These are phyloP conservation scores for Laticauda laticaudata DNA, from an alignment of 2,113 vertebrate species.

Conservation along the genomic window DNA sequence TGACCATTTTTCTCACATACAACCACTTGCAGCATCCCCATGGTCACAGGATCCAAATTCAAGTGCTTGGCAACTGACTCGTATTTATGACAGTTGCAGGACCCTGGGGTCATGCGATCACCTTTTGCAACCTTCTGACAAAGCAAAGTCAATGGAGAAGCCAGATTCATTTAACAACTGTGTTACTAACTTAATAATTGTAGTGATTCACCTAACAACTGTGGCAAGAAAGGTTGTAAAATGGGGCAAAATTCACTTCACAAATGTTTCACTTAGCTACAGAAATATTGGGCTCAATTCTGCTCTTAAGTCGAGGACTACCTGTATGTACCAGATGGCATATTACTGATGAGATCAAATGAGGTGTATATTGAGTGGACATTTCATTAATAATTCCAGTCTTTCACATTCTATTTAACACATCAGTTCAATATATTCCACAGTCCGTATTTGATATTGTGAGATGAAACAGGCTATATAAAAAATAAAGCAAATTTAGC, in stretches of 20 bases:
- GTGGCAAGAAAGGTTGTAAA: background rate
- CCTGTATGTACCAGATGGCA: background rate
- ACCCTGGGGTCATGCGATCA: background rate
- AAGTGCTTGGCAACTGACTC: background rate
- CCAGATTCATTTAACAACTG: background rate
- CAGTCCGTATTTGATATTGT: background rate
- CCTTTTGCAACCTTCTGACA: background rate
- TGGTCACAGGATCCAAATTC: background rate
- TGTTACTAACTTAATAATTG: background rate
- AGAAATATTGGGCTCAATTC: background rate
- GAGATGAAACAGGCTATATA: background rate
- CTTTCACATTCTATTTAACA: background rate
- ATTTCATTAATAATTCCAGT: background rate
- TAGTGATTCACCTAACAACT: background rate
- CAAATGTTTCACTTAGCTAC: background rate
- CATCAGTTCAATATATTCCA: background rate
- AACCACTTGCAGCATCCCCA: background rate
- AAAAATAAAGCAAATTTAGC: background rate
- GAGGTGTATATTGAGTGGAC: background rate
- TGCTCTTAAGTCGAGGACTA: background rate
- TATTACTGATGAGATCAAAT: background rate
- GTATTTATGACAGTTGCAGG: background rate
- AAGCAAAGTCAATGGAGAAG: background rate
- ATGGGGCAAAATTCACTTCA: background rate
- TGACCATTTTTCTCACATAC: background rate